These are phyloP conservation scores for Chionodraco myersi DNA, from an alignment of 2,113 vertebrate genomes.

Conservation along the genomic window DNA sequence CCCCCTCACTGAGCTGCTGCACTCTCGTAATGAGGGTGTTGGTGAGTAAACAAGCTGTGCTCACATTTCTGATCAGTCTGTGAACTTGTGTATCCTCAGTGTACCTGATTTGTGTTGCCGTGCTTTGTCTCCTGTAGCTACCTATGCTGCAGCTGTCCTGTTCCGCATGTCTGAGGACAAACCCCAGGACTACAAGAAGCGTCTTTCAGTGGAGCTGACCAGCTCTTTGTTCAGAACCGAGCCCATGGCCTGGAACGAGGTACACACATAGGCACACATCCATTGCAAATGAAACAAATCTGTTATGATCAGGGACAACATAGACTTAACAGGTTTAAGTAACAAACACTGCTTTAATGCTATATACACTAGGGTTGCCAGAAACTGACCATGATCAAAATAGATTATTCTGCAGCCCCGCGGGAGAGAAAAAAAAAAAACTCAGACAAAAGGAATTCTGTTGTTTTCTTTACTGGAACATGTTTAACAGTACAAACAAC, in stretches of 20 bases:
- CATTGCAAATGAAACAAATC: background rate
- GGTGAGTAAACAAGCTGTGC: conserved; percentile 82
- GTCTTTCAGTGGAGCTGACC: conserved; percentile 95
- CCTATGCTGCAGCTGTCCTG: conserved; percentile 95
- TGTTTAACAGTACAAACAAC: too few species aligned
- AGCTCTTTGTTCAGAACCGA: conserved; percentile 98
- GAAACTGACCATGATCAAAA: too few species aligned
- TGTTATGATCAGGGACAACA: background rate
- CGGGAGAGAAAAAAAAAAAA: too few species aligned
- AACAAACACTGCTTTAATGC: too few species aligned
- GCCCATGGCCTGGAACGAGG: conserved; percentile 99
- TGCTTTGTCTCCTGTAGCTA: conserved; percentile 83
- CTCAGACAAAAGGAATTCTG: too few species aligned
- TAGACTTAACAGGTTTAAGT: background rate
- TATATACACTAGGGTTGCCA: too few species aligned
- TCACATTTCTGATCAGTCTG: background rate
- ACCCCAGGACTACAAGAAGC: conserved; percentile 98
- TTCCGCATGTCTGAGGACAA: conserved; percentile 99
- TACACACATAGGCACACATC: conserved; percentile 55
- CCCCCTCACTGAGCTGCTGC: conserved; percentile 95
- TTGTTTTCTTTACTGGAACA: too few species aligned
- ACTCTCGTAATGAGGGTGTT: conserved; percentile 98
- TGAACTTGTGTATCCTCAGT: background rate
- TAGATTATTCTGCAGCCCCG: too few species aligned
- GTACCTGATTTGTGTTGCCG: background rate